phyloP scores from a whole-genome alignment of 2,888 invertebrate species.

The Linyphia triangularis region DNA sequence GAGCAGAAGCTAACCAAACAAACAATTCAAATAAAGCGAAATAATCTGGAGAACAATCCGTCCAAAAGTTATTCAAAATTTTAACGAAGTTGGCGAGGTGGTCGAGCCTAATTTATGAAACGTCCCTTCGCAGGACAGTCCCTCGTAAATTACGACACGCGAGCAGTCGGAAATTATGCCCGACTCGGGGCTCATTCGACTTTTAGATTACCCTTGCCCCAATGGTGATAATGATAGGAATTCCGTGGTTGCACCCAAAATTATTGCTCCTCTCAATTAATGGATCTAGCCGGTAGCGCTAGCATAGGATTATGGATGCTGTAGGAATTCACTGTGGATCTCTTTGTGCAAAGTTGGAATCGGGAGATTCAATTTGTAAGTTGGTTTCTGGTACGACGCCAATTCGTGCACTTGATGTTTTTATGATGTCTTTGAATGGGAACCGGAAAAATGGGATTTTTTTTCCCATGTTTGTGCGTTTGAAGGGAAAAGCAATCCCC shows the following conservation, averaged over 20 bases:
- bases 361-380: background rate
- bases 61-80: slow-evolving; percentile 34
- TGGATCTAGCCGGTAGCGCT: no score
- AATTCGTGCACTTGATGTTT: no score
- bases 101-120: background rate
- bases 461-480: no score
- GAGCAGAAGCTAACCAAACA: no score
- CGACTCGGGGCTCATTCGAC: slow-evolving; percentile 39
- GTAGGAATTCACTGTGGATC: background rate
- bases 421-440: no score
- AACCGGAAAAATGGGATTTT: no score
- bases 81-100: slow-evolving; percentile 20
- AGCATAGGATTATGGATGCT: background rate
- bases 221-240: slow-evolving; percentile 23
- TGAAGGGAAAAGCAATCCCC: no score
- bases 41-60: background rate
- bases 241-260: background rate
- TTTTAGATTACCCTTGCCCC: slow-evolving; percentile 21
- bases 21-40: no score
- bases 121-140: background rate
- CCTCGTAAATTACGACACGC: slow-evolving; percentile 31
- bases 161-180: slow-evolving; percentile 47
- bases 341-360: background rate
- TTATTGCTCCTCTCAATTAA: slow-evolving; percentile 40
- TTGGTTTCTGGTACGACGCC: no score